Conservation (phyloP, 2,797 vertebrate genomes). For the Pelochelys cantorii region DNA sequence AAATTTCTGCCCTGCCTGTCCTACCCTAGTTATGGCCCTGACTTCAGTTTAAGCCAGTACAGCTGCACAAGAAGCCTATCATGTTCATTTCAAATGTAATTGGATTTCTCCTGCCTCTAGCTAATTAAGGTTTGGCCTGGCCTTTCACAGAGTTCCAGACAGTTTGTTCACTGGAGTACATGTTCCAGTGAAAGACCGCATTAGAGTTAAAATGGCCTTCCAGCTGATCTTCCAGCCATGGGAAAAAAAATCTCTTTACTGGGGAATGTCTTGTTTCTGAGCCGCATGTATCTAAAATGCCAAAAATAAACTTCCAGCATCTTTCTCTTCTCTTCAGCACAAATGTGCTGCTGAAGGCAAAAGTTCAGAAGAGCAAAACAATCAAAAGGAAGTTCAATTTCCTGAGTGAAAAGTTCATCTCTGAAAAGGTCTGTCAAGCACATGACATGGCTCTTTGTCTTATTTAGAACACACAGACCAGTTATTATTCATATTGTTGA, state of each 20-base stretch:
- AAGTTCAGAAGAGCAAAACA: background rate
- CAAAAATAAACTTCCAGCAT: background rate
- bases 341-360: background rate
- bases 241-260: background rate
- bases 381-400: background rate
- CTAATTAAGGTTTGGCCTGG: background rate
- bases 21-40: background rate
- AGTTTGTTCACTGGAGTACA: background rate
- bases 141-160: background rate
- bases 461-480: background rate
- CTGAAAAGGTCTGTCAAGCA: fast-evolving
- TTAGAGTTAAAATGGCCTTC: background rate
- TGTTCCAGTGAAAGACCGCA: background rate
- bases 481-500: background rate
- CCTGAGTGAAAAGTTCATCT: background rate
- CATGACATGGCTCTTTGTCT: background rate
- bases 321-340: background rate
- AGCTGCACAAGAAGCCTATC: background rate
- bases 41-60: background rate
- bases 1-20: background rate
- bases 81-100: background rate
- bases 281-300: background rate
- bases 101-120: background rate
- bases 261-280: background rate
- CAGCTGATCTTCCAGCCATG: background rate